phyloP scores from a whole-genome alignment of 1,140 invertebrate species.

The Matsumurasca onukii region DNA sequence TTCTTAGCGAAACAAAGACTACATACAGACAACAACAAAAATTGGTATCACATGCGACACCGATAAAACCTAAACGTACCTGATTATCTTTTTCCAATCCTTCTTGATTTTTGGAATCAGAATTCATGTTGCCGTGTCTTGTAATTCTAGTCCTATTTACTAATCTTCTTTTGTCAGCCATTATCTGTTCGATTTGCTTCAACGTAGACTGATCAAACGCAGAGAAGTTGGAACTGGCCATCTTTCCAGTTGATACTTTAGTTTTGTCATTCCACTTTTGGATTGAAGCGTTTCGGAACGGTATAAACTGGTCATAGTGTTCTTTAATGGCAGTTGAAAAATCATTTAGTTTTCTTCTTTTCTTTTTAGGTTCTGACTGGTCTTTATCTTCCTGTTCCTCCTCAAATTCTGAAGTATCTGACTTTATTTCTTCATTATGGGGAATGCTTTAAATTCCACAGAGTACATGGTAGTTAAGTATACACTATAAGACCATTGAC shows the following conservation, averaged over 20 bases:
- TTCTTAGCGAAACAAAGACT: too few species aligned
- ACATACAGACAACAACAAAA: too few species aligned
- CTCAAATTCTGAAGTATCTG: constrained; percentile 50
- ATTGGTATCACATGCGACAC: too few species aligned
- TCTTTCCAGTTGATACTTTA: constrained; percentile 61
- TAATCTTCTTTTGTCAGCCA: constrained; percentile 75
- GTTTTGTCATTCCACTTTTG: constrained; percentile 95
- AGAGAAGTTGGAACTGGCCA: constrained; percentile 59
- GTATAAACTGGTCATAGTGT: constrained; percentile 62
- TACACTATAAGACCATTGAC: background rate
- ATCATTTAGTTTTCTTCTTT: constrained; percentile 58
- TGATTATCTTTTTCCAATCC: too few species aligned
- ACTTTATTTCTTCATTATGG: constrained; percentile 43
- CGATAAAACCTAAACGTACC: too few species aligned
- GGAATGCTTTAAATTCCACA: background rate
- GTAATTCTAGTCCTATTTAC: constrained; percentile 79
- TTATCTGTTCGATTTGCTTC: constrained; percentile 83
- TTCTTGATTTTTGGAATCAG: background rate
- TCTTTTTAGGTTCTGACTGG: constrained; percentile 53
- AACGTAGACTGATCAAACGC: constrained; percentile 73
- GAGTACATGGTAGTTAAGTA: background rate
- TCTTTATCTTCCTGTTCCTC: constrained; percentile 44
- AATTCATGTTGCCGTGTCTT: constrained; percentile 46
- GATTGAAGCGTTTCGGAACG: constrained; percentile 75
- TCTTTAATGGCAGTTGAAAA: constrained; percentile 62